phyloP scores from a whole-genome alignment of 1,140 invertebrate genomes.

The Drepana arcuata region DNA sequence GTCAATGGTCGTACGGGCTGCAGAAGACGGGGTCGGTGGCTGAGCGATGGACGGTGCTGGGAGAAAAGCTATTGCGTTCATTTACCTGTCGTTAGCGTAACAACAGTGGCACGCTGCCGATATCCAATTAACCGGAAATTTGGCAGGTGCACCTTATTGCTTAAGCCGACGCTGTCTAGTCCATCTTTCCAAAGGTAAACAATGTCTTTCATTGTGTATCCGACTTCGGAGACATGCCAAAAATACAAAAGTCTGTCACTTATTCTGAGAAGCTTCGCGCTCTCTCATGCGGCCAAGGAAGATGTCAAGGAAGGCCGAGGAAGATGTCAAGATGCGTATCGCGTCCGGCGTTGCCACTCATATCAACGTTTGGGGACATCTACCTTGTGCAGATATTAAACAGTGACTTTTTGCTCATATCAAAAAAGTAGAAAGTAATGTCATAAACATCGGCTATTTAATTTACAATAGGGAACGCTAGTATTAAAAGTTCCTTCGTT shows the following conservation, averaged over 20 bases:
- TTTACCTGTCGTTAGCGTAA: conserved; percentile 95
- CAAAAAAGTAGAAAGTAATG: no score
- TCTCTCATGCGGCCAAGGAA: conserved; percentile 41
- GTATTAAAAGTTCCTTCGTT: no score
- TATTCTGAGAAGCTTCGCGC: conserved; percentile 64
- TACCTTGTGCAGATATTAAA: no score
- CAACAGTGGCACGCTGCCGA: conserved; percentile 91
- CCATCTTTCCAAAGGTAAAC: conserved; percentile 95
- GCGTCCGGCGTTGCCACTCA: no score
- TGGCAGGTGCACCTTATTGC: conserved; percentile 91
- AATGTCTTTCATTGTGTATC: conserved; percentile 98
- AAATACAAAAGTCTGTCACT: conserved; percentile 74
- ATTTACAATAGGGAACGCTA: no score
- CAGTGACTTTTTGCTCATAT: no score
- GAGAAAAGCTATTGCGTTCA: conserved; percentile 37
- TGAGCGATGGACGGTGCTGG: conserved; percentile 54
- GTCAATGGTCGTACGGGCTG: conserved; percentile 62
- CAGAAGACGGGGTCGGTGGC: conserved; percentile 62
- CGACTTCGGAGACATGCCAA: conserved; percentile 82
- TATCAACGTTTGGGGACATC: no score
- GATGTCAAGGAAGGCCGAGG: no score
- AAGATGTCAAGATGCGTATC: no score
- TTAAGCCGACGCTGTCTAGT: conserved; percentile 90
- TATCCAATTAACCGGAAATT: conserved; percentile 96
- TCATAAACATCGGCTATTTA: no score